Percentiles rank a stretch among this genome's conserved stretches.
phyloP scores from a whole-genome alignment of 1,140 invertebrate species.

The Drosophila repletoides region DNA sequence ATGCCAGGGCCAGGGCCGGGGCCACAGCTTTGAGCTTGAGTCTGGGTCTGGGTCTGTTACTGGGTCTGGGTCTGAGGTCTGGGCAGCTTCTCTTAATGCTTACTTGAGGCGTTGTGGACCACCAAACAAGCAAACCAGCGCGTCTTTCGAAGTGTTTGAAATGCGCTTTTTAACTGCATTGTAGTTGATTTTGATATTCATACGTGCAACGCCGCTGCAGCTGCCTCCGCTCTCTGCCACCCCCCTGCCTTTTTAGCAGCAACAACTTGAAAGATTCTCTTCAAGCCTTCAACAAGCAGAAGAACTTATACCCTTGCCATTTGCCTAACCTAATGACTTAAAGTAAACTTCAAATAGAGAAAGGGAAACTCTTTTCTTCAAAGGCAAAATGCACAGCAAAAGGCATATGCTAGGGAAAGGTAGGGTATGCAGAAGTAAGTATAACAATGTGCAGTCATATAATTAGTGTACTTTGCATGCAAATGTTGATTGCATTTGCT shows the following conservation, averaged over 20 bases:
- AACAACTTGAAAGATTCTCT: neutral
- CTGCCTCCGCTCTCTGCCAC: neutral
- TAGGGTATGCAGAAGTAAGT: slow-evolving; percentile 7
- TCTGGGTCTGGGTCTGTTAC: neutral
- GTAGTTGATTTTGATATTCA: slow-evolving; percentile 72
- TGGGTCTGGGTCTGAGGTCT: slow-evolving; percentile 6
- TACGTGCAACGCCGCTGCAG: slow-evolving; percentile 38
- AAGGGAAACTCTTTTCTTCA: no score
- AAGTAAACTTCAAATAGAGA: no score
- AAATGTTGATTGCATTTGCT: slow-evolving; percentile 63
- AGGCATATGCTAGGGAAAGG: neutral
- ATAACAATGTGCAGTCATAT: slow-evolving; percentile 37
- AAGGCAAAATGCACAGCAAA: neutral
- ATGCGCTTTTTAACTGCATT: slow-evolving; percentile 79
- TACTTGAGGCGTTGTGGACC: slow-evolving; percentile 66
- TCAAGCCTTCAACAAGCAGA: neutral
- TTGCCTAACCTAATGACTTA: neutral
- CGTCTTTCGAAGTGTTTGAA: slow-evolving; percentile 65
- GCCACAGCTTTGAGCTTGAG: no score
- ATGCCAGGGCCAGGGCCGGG: slow-evolving; percentile 9
- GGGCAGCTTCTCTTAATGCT: slow-evolving; percentile 56
- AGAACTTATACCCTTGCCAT: neutral
- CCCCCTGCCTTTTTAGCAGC: neutral
- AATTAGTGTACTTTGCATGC: slow-evolving; percentile 63
- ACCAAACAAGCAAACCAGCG: slow-evolving; percentile 65